phyloP scores from a whole-genome alignment of 2,113 vertebrate species.

The Leuciscus idus region DNA sequence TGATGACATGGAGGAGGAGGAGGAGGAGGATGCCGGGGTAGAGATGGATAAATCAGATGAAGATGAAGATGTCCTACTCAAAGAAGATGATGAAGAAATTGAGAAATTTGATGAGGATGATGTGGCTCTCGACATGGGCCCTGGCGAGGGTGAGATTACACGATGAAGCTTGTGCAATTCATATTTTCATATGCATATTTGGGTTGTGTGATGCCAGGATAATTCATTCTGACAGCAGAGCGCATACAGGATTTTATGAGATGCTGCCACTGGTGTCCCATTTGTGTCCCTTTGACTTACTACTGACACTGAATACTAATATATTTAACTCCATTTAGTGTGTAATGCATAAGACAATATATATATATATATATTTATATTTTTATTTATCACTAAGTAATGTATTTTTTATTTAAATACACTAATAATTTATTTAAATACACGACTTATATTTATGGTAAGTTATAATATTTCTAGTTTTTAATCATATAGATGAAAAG shows the following conservation, averaged over 20 bases:
- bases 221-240: background rate
- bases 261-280: background rate
- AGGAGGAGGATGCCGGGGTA: slow-evolving; percentile 56
- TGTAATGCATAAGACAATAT: background rate
- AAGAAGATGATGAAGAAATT: slow-evolving; percentile 77
- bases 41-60: slow-evolving; percentile 72
- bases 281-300: slow-evolving; percentile 17
- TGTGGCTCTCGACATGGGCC: slow-evolving; percentile 25
- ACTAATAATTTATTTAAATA: background rate
- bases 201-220: background rate
- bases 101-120: slow-evolving; percentile 65
- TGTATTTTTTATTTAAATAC: background rate
- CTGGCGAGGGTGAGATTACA: slow-evolving; percentile 18
- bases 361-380: no score
- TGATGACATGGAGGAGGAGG: slow-evolving; percentile 52
- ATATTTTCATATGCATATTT: background rate
- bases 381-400: no score
- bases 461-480: background rate
- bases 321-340: background rate
- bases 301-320: background rate
- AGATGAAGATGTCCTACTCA: slow-evolving; percentile 71
- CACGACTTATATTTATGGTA: background rate
- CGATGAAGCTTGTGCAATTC: background rate
- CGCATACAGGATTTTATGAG: background rate
- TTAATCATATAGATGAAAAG: background rate